Evolutionary conservation across 2,113 vertebrate genomes (phyloP), one percentile per base, ranked within the genome.

Genomic region (Himantopus leucocephalus): DNA sequence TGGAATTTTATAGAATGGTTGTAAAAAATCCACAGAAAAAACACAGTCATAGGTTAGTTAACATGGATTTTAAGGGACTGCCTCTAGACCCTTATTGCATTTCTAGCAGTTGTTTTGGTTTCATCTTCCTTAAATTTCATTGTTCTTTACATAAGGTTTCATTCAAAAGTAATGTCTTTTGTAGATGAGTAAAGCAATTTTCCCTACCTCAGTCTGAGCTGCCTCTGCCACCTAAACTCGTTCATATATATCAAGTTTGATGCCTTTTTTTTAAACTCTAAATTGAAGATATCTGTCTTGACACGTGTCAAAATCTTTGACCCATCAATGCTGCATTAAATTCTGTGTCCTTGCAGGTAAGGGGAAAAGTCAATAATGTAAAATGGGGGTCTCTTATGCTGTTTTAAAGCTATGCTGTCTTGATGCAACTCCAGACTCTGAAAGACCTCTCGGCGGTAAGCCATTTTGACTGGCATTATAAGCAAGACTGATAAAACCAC

Each of bases 401-500:
- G 48, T 90, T 95, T 83, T 74, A 83, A 92, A 94, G 88, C 35
- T 50, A 37, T 35, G 37, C 63, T 82, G 60, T 82, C 95, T 87
- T 72, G 85, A 92, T 83, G 76, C 48, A 76, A 29, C 63, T 94
- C 39, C 37, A 87, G 73, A 53, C 59, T 75, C 66, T 41, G 37
- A 80, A 91, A 73, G 47, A 87, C 48, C 55, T 93, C 90, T 97
- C 89, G 70, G 68, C 0, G 0, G 91, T 82, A 95, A 95, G 77
- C 47, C 52, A 41, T 78, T 96, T 74, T 96, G 94, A 95, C 88
- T 80, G 45, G 84, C 59, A 56, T 91, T 93, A 79, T 85, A 94
- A 94, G 89, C 59, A 84, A 95, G 95, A 58, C 88, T 84, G 90
- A 97, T 86, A 95, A 85, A 97, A 79, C 53, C 94, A 77, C 62